Percentiles rank a stretch among this genome's conserved stretches.
Evolutionary conservation across 53 echinoderm and acorn worm genomes (phyloP).

Genomic region (Paracentrotus lividus): DNA sequence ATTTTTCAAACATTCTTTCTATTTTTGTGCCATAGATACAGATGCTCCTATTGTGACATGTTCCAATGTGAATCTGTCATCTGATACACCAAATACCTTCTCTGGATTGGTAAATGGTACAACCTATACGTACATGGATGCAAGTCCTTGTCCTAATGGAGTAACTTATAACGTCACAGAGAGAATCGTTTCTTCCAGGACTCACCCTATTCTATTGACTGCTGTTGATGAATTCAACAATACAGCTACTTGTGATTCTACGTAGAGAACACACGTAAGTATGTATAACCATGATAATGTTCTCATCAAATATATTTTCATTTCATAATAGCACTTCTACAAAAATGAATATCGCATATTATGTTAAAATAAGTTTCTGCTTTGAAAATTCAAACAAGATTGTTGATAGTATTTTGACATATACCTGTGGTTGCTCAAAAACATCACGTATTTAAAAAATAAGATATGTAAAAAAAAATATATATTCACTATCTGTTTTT

Average conservation of each 20-base stretch:
- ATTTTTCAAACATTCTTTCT: no score
- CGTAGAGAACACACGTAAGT: background rate
- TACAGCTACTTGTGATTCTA: background rate
- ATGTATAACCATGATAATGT: background rate
- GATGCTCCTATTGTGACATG: constrained; percentile 4
- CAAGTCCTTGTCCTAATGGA: background rate
- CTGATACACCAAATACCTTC: background rate
- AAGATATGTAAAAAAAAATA: no score
- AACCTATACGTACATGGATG: background rate
- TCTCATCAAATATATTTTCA: no score
- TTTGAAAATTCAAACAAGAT: no score
- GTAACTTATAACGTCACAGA: background rate
- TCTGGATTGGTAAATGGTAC: background rate
- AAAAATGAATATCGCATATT: no score
- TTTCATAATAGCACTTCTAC: no score
- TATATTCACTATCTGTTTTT: no score
- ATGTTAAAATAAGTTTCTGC: no score
- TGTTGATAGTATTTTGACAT: no score
- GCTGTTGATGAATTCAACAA: background rate
- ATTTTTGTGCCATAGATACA: background rate
- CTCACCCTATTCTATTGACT: background rate
- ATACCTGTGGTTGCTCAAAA: no score
- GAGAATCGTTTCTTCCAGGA: background rate
- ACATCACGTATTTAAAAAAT: no score
- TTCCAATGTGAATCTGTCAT: background rate